A percentile compares a stretch with the other conserved stretches of the same genome.
phyloP scores from a whole-genome alignment of 2,888 invertebrate genomes.

The Megastigmus dorsalis region DNA sequence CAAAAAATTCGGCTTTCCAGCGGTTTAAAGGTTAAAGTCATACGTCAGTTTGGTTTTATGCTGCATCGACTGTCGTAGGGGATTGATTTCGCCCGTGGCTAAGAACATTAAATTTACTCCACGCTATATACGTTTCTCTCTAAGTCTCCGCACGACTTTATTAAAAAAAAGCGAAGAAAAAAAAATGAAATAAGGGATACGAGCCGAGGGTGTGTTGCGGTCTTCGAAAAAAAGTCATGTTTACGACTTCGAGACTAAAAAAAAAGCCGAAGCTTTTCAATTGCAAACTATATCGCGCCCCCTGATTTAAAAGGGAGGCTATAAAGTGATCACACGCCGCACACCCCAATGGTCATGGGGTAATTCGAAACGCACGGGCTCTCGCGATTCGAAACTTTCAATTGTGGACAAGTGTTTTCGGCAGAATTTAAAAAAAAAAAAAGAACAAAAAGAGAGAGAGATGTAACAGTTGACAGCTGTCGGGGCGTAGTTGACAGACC shows the following conservation, averaged over 20 bases:
- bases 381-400: conserved; percentile 44
- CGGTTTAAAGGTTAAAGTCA: too few relatives aligned
- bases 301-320: conserved; percentile 24
- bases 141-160: neutral
- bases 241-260: conserved; percentile 43
- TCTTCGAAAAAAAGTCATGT: conserved; percentile 40
- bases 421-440: conserved; percentile 38
- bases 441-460: neutral
- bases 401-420: conserved; percentile 51
- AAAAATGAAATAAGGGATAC: neutral
- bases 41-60: too few relatives aligned
- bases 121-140: too few relatives aligned
- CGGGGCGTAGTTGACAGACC: conserved; percentile 66
- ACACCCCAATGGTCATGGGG: conserved; percentile 51
- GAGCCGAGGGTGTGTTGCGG: conserved; percentile 4
- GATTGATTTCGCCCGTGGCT: neutral
- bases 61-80: too few relatives aligned
- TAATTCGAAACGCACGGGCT: conserved; percentile 46
- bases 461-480: conserved; percentile 71
- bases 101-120: too few relatives aligned
- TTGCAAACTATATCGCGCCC: conserved; percentile 20
- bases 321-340: too few relatives aligned
- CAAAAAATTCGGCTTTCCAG: too few relatives aligned
- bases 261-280: conserved; percentile 32
- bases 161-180: neutral